Conservation (phyloP, 2,113 vertebrate genomes). For the Spea bombifrons region DNA sequence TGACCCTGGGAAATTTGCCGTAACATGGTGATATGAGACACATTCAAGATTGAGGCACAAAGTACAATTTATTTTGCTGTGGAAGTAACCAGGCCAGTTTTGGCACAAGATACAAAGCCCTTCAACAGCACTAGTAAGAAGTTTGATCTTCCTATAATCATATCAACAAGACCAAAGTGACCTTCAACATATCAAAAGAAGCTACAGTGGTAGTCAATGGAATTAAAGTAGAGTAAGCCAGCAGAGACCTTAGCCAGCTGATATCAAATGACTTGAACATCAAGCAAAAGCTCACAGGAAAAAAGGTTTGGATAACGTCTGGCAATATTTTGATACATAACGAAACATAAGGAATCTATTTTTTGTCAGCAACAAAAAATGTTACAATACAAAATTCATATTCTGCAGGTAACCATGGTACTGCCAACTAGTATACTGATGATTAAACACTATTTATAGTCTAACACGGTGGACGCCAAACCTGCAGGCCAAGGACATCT, state of each 20-base stretch:
- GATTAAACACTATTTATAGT: too few relatives aligned
- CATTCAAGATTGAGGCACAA: too few relatives aligned
- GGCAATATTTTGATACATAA: not conserved
- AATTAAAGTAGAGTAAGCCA: not conserved
- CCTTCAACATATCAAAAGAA: slow-evolving; percentile 7
- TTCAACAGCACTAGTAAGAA: slow-evolving; percentile 7
- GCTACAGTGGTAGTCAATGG: slow-evolving; percentile 3
- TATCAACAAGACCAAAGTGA: slow-evolving; percentile 8
- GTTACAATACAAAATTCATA: too few relatives aligned
- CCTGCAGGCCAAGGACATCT: too few relatives aligned
- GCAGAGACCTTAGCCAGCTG: slow-evolving; percentile 17
- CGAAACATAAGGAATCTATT: not conserved
- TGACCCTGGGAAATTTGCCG: too few relatives aligned
- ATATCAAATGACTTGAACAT: slow-evolving; percentile 1
- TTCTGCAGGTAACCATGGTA: too few relatives aligned
- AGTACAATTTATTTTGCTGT: not conserved
- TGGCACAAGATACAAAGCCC: not conserved
- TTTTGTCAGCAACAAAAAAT: too few relatives aligned
- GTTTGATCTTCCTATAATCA: slow-evolving; percentile 10
- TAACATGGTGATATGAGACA: too few relatives aligned
- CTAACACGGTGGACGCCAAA: too few relatives aligned
- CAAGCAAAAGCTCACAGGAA: slow-evolving; percentile 1
- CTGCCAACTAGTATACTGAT: too few relatives aligned
- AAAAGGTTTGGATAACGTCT: slow-evolving; percentile 6
- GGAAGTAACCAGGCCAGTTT: not conserved